phyloP scores from a whole-genome alignment of 2,113 vertebrate genomes.

The Prunella himalayana region DNA sequence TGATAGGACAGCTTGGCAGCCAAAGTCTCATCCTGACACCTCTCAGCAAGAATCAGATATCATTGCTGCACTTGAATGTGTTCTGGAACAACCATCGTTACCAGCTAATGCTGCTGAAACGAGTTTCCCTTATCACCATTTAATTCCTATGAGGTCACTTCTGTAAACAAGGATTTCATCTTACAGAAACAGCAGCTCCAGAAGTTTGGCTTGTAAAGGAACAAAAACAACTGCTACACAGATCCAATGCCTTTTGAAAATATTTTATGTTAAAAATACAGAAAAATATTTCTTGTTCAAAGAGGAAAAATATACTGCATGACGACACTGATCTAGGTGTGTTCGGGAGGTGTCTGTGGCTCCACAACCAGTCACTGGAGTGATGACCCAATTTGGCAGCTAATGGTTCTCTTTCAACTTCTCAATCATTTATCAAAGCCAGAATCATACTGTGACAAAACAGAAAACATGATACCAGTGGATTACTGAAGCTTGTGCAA shows the following conservation, averaged over 20 bases:
- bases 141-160: neutral
- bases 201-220: neutral
- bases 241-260: slow-evolving; percentile 72
- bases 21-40: neutral
- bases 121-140: neutral
- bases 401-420: slow-evolving; percentile 57
- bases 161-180: neutral
- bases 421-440: slow-evolving; percentile 95
- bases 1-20: neutral
- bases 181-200: neutral
- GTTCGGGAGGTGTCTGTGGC: slow-evolving; percentile 36
- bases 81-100: neutral
- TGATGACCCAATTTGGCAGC: slow-evolving; percentile 45
- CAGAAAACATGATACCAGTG: slow-evolving; percentile 31
- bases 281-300: slow-evolving; percentile 80
- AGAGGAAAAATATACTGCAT: slow-evolving; percentile 79
- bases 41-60: neutral
- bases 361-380: slow-evolving; percentile 63
- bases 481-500: neutral
- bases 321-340: slow-evolving; percentile 53
- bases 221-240: slow-evolving; percentile 60
- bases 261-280: slow-evolving; percentile 86
- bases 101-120: neutral
- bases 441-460: slow-evolving; percentile 91
- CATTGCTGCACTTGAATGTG: neutral